Evolutionary conservation across 2,888 invertebrate species (phyloP).

Genomic region (Spisula solida): DNA sequence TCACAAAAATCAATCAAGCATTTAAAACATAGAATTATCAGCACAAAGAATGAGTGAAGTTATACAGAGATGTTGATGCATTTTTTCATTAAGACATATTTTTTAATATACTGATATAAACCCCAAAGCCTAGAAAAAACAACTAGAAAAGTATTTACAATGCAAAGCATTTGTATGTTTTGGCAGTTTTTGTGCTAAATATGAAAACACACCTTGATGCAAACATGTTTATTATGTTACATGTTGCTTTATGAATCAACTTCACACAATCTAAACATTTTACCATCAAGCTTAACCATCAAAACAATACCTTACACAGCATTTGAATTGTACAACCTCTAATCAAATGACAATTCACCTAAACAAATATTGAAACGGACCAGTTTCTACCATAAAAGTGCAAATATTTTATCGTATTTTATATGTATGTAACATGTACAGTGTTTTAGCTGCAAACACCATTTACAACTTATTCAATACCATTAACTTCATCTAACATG

Average conservation of each 20-base stretch:
- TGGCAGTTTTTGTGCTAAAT: background rate
- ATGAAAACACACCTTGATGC: background rate
- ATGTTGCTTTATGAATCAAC: background rate
- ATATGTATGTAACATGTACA: background rate
- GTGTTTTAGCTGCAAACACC: too few species aligned
- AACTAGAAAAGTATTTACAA: conserved; percentile 19
- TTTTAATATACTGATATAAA: conserved; percentile 3
- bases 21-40: conserved; percentile 23
- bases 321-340: background rate
- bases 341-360: background rate
- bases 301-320: background rate
- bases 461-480: background rate
- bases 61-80: background rate
- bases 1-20: conserved; percentile 27
- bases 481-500: background rate
- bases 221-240: background rate
- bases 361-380: background rate
- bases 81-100: background rate
- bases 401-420: background rate
- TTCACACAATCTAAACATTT: background rate
- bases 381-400: background rate
- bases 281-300: background rate
- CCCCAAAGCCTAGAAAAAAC: conserved; percentile 26
- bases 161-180: background rate
- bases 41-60: conserved; percentile 23